phyloP scores from a whole-genome alignment of 2,113 vertebrate genomes.

The Nibea coibor region DNA sequence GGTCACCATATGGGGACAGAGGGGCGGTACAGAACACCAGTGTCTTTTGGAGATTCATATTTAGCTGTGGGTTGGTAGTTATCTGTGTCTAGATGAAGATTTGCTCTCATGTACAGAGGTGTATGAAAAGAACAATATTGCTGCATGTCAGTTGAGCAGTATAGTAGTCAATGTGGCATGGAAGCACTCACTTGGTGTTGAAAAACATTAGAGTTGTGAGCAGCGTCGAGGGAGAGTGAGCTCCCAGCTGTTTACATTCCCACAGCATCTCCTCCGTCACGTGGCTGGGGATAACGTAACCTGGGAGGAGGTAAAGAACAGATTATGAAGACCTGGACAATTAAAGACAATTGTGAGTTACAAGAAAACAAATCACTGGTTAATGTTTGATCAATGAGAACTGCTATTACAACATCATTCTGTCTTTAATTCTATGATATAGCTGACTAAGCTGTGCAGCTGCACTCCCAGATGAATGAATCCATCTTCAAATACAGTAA shows the following conservation, averaged over 20 bases:
- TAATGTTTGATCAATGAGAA: background rate
- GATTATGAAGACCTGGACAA: constrained; percentile 1
- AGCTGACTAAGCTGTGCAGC: background rate
- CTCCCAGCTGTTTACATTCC: constrained; percentile 99
- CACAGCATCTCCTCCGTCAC: constrained; percentile 99
- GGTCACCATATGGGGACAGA: background rate
- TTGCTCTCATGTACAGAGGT: background rate
- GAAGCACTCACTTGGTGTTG: constrained; percentile 95
- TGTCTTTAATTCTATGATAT: no score
- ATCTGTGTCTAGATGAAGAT: background rate
- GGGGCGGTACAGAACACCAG: background rate
- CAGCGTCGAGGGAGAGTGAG: constrained; percentile 96
- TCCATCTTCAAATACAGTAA: background rate
- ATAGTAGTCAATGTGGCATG: background rate
- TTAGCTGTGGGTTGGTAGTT: background rate
- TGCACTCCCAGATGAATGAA: background rate
- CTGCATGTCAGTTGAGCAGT: background rate
- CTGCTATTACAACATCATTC: background rate
- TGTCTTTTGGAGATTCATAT: background rate
- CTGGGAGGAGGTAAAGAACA: constrained; percentile 73
- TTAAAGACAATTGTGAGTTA: background rate
- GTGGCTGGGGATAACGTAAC: constrained; percentile 97
- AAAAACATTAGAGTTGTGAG: constrained; percentile 99
- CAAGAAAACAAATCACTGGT: background rate
- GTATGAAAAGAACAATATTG: background rate